Base-by-base conservation (phyloP, 2,888 invertebrate genomes). In the Herminia tarsipennalis region DNA sequence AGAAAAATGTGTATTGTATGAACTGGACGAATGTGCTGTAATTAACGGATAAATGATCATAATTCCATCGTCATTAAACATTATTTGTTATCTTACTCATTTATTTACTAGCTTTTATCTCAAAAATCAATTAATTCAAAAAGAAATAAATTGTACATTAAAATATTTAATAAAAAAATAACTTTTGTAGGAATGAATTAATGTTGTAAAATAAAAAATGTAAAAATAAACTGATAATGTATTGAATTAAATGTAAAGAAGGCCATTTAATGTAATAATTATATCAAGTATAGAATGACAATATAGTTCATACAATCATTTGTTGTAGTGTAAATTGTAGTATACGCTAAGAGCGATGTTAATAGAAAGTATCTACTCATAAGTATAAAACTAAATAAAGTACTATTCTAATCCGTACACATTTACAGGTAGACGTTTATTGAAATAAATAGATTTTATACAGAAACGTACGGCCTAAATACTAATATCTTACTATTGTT, bases 211-310 rank as follows among this genome's bases (percentile, higher is more conserved):
- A n/a, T 12, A 16, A 17, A 24, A 25, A 36, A 30, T 34, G 20
- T 39, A 34, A 24, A 45, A 39, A 18, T 18, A 28, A 41, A 42
- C 4, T 8, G 20, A 48, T 28, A 39, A 25, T 46, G 33, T 55
- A 64, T 24, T 9, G 9, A 17, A 35, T 28, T 14, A 43, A 37
- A 37, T 61, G 49, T 63, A 60, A 53, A 32, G 39, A 54, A 32
- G 39, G 57, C 41, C 54, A 54, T 60, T 60, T 53, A 42, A 25
- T 28, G 30, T 48, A 35, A 37, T n/a, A n/a, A 17, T 29, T 32
- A 33, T 51, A 51, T 45, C 46, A 62, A 65, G 59, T 65, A 65
- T 53, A 62, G 37, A 64, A 56, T 56, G 64, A 65, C 64, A 65
- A 65, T 65, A 65, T 66, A 65, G 64, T 65, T 53, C 56, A 65